phyloP scores from a whole-genome alignment of 2,797 vertebrate species.

The Cyprinella venusta region DNA sequence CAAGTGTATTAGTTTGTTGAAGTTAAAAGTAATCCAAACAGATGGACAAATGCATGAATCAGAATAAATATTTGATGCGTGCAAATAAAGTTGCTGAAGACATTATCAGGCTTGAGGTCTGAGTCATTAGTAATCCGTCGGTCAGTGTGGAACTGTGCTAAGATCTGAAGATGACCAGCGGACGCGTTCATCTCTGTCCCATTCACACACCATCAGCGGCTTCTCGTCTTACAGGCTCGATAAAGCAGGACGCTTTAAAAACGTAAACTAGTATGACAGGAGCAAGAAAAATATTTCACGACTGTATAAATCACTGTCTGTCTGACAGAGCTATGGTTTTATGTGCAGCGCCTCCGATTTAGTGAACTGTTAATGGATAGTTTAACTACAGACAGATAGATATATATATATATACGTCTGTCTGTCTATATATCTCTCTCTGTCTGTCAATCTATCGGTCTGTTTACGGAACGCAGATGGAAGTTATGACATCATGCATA shows the following conservation, averaged over 20 bases:
- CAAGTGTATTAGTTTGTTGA: not conserved
- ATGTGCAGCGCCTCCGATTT: not conserved
- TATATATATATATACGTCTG: not conserved
- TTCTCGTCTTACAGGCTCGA: not conserved
- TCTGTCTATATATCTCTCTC: no score
- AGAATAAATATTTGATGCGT: no score
- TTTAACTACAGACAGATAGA: not conserved
- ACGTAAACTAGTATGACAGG: not conserved
- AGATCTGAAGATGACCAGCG: not conserved
- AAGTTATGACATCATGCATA: not conserved
- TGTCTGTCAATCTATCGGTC: no score
- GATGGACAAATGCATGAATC: not conserved
- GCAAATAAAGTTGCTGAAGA: not conserved
- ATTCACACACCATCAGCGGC: not conserved
- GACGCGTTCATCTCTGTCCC: not conserved
- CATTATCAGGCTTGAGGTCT: not conserved
- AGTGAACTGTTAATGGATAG: constrained; percentile 7
- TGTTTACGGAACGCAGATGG: not conserved
- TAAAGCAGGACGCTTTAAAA: not conserved
- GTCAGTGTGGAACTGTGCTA: constrained; percentile 15
- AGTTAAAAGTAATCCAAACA: not conserved
- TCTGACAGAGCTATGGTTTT: not conserved
- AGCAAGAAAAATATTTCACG: not conserved
- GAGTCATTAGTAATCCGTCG: not conserved
- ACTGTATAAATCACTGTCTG: not conserved